Evolutionary conservation across 2,888 invertebrate genomes (phyloP).

Genomic region (Romanomermis culicivorax): DNA sequence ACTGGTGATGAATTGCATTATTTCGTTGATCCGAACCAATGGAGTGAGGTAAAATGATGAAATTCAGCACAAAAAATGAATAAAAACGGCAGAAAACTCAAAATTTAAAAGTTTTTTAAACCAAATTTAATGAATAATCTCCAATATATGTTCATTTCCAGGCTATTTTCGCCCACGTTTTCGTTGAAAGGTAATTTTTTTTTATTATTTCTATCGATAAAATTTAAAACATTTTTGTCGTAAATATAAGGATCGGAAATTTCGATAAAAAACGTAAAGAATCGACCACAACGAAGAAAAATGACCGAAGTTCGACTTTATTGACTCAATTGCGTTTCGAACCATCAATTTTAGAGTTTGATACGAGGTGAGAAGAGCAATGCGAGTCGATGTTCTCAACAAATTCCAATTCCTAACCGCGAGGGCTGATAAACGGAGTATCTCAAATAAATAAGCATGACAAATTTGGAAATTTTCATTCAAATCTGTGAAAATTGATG

Average conservation of each 20-base stretch:
- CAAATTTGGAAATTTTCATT: too few species aligned
- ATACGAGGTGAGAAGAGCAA: slow-evolving; percentile 24
- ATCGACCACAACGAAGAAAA: neutral
- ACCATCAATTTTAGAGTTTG: slow-evolving; percentile 47
- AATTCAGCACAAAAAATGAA: too few species aligned
- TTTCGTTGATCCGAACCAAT: slow-evolving; percentile 40
- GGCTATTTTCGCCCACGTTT: neutral
- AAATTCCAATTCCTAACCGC: too few species aligned
- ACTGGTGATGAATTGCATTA: slow-evolving; percentile 47
- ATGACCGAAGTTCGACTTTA: neutral
- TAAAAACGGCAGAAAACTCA: too few species aligned
- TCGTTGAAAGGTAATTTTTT: neutral
- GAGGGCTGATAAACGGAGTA: too few species aligned
- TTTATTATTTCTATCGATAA: neutral
- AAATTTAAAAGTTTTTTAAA: too few species aligned
- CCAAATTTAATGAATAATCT: neutral
- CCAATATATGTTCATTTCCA: neutral
- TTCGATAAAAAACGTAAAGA: neutral
- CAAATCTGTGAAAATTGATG: too few species aligned
- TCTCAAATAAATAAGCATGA: too few species aligned
- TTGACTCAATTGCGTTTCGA: slow-evolving; percentile 34
- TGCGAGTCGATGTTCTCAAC: too few species aligned
- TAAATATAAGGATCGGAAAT: neutral
- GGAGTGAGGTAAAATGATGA: slow-evolving; percentile 28
- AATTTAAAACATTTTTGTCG: neutral